These are phyloP conservation scores for Seira musarum DNA, from an alignment of 2,888 invertebrate genomes.

Conservation along the genomic window DNA sequence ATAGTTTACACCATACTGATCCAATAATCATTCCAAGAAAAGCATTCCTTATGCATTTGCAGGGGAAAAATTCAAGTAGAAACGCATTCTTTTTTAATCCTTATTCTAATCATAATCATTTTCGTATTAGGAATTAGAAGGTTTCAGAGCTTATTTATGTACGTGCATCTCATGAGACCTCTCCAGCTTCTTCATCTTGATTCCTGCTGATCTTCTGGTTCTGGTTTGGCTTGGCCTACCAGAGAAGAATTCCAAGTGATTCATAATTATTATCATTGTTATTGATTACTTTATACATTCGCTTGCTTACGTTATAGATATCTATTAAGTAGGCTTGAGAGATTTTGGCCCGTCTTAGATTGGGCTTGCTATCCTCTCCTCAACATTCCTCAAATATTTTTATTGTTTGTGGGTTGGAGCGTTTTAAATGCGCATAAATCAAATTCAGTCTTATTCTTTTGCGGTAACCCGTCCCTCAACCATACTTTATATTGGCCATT, in stretches of 20 bases:
- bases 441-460: neutral
- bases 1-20: conserved; percentile 55
- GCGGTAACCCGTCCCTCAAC: neutral
- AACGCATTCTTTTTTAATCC: neutral
- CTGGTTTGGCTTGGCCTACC: too few relatives aligned
- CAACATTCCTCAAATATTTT: neutral
- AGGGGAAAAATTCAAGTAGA: neutral
- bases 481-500: neutral
- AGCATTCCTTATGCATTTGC: neutral
- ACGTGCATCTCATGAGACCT: too few relatives aligned
- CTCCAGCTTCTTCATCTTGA: too few relatives aligned
- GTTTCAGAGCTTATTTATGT: too few relatives aligned
- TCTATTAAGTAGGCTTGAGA: too few relatives aligned
- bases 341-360: too few relatives aligned
- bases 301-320: neutral
- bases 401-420: neutral
- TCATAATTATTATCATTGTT: neutral
- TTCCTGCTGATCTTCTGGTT: neutral
- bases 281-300: neutral
- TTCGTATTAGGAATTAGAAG: too few relatives aligned
- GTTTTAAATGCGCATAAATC: neutral
- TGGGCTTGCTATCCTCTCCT: neutral
- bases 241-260: neutral
- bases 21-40: conserved; percentile 44
- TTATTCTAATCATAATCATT: neutral